These are phyloP conservation scores for Diadema setosum DNA, from an alignment of 35 echinoderm and acorn worm species.

Conservation along the genomic window DNA sequence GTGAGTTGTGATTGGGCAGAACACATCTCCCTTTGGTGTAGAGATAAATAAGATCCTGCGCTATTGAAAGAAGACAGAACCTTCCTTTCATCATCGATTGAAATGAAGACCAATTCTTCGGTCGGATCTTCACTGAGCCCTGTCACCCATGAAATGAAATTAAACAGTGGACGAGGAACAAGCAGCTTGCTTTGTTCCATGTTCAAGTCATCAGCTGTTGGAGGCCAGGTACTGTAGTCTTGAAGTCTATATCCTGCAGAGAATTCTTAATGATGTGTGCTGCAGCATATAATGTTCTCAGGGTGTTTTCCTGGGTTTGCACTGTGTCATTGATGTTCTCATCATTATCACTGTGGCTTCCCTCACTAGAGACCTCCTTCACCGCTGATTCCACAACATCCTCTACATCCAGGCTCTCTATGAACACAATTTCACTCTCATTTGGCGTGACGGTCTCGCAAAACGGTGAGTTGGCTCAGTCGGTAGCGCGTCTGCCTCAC, in stretches of 20 bases:
- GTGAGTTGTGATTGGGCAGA: slow-evolving; percentile 21
- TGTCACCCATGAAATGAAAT: slow-evolving; percentile 45
- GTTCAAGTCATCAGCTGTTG: slow-evolving; percentile 39
- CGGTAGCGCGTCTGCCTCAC: too few species aligned
- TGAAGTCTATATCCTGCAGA: neutral
- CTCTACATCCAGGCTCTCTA: neutral
- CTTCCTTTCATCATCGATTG: neutral
- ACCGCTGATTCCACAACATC: neutral
- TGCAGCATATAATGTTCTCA: neutral
- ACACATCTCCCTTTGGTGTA: slow-evolving; percentile 29
- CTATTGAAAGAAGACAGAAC: slow-evolving; percentile 48
- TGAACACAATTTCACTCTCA: slow-evolving; percentile 14
- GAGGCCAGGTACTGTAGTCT: slow-evolving; percentile 28
- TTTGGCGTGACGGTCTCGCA: neutral
- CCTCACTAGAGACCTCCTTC: neutral
- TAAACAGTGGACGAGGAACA: slow-evolving; percentile 45
- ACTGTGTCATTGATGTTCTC: neutral
- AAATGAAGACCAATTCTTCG: neutral
- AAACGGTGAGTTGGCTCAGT: neutral
- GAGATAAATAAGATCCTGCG: slow-evolving; percentile 60
- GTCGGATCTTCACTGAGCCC: slow-evolving; percentile 24
- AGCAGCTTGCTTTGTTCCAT: neutral
- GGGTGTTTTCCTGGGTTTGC: neutral
- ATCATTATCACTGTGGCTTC: neutral
- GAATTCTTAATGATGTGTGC: neutral